Evolutionary conservation across 2,888 invertebrate genomes (phyloP), one percentile per base, ranked within the genome.

Genomic region (Dryobotodes eremita): DNA sequence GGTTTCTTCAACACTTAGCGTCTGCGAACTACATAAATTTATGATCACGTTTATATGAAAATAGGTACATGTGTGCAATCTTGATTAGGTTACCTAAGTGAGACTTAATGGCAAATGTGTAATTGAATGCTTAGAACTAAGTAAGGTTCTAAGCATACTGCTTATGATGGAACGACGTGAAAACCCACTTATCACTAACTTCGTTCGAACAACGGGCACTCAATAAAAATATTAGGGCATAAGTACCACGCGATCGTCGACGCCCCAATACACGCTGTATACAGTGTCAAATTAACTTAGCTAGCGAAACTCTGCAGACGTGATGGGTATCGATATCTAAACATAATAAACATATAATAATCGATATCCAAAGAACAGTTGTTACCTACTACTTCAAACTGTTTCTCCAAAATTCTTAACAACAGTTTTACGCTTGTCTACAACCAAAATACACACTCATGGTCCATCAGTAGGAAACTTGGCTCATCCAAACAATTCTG

Each of bases 401-500:
- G 7, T 62, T 46, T n/a, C 46, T 20, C 48, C 23, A 13, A 59
- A 64, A 65, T 59, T 57, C 62, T 31, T 26, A 10, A 23, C 55
- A 72, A 36, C 36, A 76, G 68, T 11, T 59, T 69, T n/a, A 42
- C 84, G 77, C 50, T 82, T 64, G 76, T 77, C 74, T 72, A 61
- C 75, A 82, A 80, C 65, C 65, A 88, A 84, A 86, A 69, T 66
- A 82, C 82, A 74, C 72, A 77, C 85, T 85, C 88, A 88, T 88
- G 78, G 84, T 86, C 84, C 81, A 80, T 76, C 79, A 79, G 81
- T 76, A 71, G 76, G 80, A 83, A 88, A 87, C 84, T 88, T 88
- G 68, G 89, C 84, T 86, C 90, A 88, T 89, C 90, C 80, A 78
- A 89, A 89, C 90, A 89, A 89, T 88, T 86, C 87, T 87, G 83